Evolutionary conservation across 2,888 invertebrate genomes (phyloP).

Genomic region (Philhelius pedissequus): DNA sequence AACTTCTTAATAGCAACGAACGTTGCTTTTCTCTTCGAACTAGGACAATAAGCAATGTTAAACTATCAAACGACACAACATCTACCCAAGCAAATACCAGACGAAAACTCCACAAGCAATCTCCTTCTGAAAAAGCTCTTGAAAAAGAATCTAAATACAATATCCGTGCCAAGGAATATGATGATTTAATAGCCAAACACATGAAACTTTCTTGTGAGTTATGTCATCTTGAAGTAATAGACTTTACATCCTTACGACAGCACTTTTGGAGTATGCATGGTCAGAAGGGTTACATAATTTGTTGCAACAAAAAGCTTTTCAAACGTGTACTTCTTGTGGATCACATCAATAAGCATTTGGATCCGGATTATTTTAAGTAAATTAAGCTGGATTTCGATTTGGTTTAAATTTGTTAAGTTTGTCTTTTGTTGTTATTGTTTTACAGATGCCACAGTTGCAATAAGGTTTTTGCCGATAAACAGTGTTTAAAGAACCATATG

Average conservation of each 20-base stretch:
- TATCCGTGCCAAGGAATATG: slow-evolving; percentile 73
- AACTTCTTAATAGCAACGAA: not conserved
- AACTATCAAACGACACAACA: not conserved
- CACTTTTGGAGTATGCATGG: slow-evolving; percentile 75
- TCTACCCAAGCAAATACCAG: not conserved
- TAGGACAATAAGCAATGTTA: not conserved
- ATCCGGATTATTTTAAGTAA: slow-evolving; percentile 78
- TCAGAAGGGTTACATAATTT: slow-evolving; percentile 74
- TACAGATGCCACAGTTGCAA: slow-evolving; percentile 75
- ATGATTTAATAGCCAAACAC: slow-evolving; percentile 74
- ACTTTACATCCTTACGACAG: slow-evolving; percentile 74
- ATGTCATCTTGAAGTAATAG: slow-evolving; percentile 72
- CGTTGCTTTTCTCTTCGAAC: slow-evolving; percentile 32
- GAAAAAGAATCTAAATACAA: slow-evolving; percentile 60
- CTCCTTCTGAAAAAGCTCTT: slow-evolving; percentile 38
- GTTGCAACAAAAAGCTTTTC: slow-evolving; percentile 77
- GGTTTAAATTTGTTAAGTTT: slow-evolving; percentile 17
- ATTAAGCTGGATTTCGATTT: slow-evolving; percentile 49
- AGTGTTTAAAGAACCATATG: slow-evolving; percentile 76
- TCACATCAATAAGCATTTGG: slow-evolving; percentile 76
- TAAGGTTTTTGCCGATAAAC: slow-evolving; percentile 76
- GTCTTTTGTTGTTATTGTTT: not conserved
- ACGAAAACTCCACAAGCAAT: not conserved
- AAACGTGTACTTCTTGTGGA: slow-evolving; percentile 76
- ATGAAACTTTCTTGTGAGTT: slow-evolving; percentile 76